These are phyloP conservation scores for Syrphus vitripennis DNA, from an alignment of 2,888 invertebrate species.

Conservation along the genomic window DNA sequence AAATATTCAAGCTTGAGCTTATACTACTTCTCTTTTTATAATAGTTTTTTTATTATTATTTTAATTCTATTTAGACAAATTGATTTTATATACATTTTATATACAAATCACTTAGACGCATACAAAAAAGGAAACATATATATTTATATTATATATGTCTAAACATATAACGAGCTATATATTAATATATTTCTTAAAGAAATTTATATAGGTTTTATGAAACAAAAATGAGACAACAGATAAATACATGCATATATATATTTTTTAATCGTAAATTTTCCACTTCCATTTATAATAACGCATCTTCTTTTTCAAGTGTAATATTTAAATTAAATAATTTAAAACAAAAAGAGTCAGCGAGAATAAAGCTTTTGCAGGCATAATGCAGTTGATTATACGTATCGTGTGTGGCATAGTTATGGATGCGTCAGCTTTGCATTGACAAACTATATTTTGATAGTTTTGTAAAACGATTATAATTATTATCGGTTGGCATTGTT, in stretches of 20 bases:
- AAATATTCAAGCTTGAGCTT: constrained; percentile 67
- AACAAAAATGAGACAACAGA: constrained; percentile 67
- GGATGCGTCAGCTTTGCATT: constrained; percentile 30
- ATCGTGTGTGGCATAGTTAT: constrained; percentile 45
- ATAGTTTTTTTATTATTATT: constrained; percentile 39
- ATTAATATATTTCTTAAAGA: constrained; percentile 72
- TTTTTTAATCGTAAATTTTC: constrained; percentile 66
- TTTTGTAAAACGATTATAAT: constrained; percentile 36
- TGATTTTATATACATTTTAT: constrained; percentile 58
- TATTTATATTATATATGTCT: constrained; percentile 69
- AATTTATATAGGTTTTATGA: constrained; percentile 71
- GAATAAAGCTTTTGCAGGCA: constrained; percentile 34
- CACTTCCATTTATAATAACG: constrained; percentile 63
- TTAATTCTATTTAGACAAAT: constrained; percentile 68
- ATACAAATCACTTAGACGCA: constrained; percentile 61
- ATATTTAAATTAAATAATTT: constrained; percentile 61
- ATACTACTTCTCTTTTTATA: constrained; percentile 60
- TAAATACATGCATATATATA: constrained; percentile 63
- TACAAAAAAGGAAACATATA: constrained; percentile 67
- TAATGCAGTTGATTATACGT: constrained; percentile 54
- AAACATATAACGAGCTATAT: constrained; percentile 68
- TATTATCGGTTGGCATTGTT: constrained; percentile 33
- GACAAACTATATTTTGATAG: constrained; percentile 69
- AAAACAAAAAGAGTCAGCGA: constrained; percentile 33
- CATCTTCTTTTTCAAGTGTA: constrained; percentile 61